These are phyloP conservation scores for Apantesis nais DNA, from an alignment of 2,888 invertebrate genomes.

Conservation along the genomic window DNA sequence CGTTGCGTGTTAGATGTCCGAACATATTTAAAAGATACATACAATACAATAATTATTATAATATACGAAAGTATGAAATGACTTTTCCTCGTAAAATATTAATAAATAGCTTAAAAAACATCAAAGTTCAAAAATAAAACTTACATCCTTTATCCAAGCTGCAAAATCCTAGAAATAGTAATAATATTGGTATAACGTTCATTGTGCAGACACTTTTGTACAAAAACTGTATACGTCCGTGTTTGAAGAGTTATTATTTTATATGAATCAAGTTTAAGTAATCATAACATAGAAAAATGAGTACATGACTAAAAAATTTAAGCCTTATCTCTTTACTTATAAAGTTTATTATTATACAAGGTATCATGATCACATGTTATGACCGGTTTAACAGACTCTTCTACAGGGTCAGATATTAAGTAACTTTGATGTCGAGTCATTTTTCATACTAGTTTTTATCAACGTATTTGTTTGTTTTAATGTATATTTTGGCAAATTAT, in stretches of 20 bases:
- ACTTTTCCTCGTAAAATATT: too few species aligned
- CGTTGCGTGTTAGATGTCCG: too few species aligned
- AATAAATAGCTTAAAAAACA: too few species aligned
- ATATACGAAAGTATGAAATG: too few species aligned
- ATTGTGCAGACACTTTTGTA: too few species aligned
- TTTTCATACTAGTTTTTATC: not conserved
- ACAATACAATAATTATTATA: too few species aligned
- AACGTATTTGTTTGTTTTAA: not conserved
- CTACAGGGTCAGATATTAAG: not conserved
- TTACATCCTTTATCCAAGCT: not conserved
- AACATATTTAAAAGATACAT: too few species aligned
- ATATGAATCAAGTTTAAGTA: not conserved
- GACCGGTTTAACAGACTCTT: not conserved
- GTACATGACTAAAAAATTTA: not conserved
- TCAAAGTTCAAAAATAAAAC: too few species aligned
- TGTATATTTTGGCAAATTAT: not conserved
- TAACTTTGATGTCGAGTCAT: not conserved
- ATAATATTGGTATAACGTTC: too few species aligned
- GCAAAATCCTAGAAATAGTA: not conserved
- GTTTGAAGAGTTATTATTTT: too few species aligned
- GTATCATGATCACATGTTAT: not conserved
- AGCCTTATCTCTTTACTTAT: not conserved
- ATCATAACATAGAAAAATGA: not conserved
- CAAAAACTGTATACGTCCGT: too few species aligned
- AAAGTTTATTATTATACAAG: not conserved